Evolutionary conservation across 2,888 invertebrate genomes (phyloP).

Genomic region (Marasmarcha lunaedactyla): DNA sequence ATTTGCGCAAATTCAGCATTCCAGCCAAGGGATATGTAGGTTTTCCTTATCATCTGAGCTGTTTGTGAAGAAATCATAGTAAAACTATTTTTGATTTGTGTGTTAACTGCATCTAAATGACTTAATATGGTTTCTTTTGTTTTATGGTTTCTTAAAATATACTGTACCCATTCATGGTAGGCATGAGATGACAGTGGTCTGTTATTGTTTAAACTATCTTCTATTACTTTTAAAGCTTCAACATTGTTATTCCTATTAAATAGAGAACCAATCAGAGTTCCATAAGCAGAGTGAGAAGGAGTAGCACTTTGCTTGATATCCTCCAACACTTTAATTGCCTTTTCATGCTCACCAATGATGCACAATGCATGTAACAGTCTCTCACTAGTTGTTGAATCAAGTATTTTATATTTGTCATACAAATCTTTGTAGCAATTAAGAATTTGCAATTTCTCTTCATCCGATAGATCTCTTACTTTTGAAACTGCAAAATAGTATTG

Average conservation of each 20-base stretch:
- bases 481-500: slow-evolving; percentile 56
- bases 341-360: slow-evolving; percentile 73
- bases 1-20: slow-evolving; percentile 34
- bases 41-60: slow-evolving; percentile 31
- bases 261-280: slow-evolving; percentile 67
- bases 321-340: slow-evolving; percentile 70
- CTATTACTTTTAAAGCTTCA: slow-evolving; percentile 72
- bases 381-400: slow-evolving; percentile 73
- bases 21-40: slow-evolving; percentile 37
- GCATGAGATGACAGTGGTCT: slow-evolving; percentile 53
- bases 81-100: slow-evolving; percentile 64
- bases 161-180: slow-evolving; percentile 65
- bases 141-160: slow-evolving; percentile 46
- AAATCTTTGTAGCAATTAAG: slow-evolving; percentile 56
- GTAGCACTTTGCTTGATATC: slow-evolving; percentile 60
- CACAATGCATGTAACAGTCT: slow-evolving; percentile 73
- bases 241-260: slow-evolving; percentile 68
- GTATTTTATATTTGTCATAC: slow-evolving; percentile 59
- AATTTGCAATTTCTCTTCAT: slow-evolving; percentile 65
- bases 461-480: slow-evolving; percentile 29
- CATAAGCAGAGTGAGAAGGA: slow-evolving; percentile 61
- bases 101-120: slow-evolving; percentile 69
- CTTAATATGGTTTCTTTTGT: slow-evolving; percentile 32
- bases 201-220: slow-evolving; percentile 54
- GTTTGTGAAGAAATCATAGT: slow-evolving; percentile 28